These are phyloP conservation scores for Physocephala rufipes DNA, from an alignment of 2,888 invertebrate genomes.

Conservation along the genomic window DNA sequence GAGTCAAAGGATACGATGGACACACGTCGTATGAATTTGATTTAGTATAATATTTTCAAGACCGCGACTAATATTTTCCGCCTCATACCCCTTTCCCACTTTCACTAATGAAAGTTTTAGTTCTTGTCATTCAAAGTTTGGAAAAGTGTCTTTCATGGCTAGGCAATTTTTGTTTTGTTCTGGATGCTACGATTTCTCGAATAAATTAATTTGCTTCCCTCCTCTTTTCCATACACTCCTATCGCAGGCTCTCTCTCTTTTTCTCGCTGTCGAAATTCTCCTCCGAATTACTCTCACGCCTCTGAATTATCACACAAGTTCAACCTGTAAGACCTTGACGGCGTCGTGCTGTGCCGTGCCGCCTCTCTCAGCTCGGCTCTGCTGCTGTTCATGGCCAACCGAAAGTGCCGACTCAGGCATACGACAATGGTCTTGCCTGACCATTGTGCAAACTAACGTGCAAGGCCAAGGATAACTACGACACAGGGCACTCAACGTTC, in stretches of 20 bases:
- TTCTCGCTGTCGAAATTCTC: slow-evolving; percentile 10
- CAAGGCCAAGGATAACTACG: slow-evolving; percentile 32
- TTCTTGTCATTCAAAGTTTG: not conserved
- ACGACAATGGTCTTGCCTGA: not conserved
- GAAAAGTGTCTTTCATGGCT: slow-evolving; percentile 29
- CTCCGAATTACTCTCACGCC: not conserved
- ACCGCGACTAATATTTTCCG: too few relatives aligned
- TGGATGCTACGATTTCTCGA: slow-evolving; percentile 19
- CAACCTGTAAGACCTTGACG: slow-evolving; percentile 16
- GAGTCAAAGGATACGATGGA: too few relatives aligned
- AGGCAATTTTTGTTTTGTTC: slow-evolving; percentile 41
- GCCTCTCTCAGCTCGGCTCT: not conserved
- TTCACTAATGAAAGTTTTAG: not conserved
- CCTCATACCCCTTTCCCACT: too few relatives aligned
- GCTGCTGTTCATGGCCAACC: slow-evolving; percentile 16
- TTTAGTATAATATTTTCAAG: too few relatives aligned
- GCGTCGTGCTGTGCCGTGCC: too few relatives aligned
- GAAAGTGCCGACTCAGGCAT: not conserved
- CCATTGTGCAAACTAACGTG: slow-evolving; percentile 21
- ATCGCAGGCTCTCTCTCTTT: not conserved
- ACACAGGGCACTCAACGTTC: slow-evolving; percentile 3
- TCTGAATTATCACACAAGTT: slow-evolving; percentile 16
- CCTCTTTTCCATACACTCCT: not conserved
- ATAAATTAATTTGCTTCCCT: not conserved
- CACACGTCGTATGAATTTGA: too few relatives aligned